Evolutionary conservation across 1,140 invertebrate genomes (phyloP).

Genomic region (Macrobrachium rosenbergii): DNA sequence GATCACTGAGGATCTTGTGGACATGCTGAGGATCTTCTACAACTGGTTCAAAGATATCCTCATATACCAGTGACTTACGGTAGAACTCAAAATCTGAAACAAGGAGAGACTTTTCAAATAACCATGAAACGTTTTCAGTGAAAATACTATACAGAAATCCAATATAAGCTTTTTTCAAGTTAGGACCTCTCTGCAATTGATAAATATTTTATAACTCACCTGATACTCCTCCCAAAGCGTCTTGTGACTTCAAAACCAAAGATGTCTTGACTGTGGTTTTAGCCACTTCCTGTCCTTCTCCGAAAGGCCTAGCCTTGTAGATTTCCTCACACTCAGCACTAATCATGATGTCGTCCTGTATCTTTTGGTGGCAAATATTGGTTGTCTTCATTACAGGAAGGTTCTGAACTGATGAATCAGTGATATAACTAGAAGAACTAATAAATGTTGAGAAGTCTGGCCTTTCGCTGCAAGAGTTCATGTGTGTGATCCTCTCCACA

Average conservation of each 20-base stretch:
- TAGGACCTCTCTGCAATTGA: not conserved
- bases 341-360: slow-evolving; percentile 80
- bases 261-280: slow-evolving; percentile 75
- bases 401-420: slow-evolving; percentile 69
- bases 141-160: no score
- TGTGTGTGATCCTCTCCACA: slow-evolving; percentile 79
- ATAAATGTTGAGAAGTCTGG: slow-evolving; percentile 74
- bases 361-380: slow-evolving; percentile 77
- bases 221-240: not conserved
- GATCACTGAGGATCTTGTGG: slow-evolving; percentile 17
- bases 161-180: not conserved
- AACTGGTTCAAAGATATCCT: slow-evolving; percentile 58
- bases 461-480: slow-evolving; percentile 81
- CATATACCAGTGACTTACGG: slow-evolving; percentile 60
- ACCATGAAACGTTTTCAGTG: no score
- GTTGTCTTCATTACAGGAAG: slow-evolving; percentile 74
- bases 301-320: slow-evolving; percentile 83
- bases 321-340: slow-evolving; percentile 79
- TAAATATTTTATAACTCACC: not conserved
- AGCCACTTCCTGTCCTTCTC: slow-evolving; percentile 78
- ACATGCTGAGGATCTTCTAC: slow-evolving; percentile 14
- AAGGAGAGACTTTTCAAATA: not conserved
- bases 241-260: not conserved
- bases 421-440: slow-evolving; percentile 67
- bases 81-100: slow-evolving; percentile 24